phyloP scores from a whole-genome alignment of 2,888 invertebrate species.

The Desoria tigrina region DNA sequence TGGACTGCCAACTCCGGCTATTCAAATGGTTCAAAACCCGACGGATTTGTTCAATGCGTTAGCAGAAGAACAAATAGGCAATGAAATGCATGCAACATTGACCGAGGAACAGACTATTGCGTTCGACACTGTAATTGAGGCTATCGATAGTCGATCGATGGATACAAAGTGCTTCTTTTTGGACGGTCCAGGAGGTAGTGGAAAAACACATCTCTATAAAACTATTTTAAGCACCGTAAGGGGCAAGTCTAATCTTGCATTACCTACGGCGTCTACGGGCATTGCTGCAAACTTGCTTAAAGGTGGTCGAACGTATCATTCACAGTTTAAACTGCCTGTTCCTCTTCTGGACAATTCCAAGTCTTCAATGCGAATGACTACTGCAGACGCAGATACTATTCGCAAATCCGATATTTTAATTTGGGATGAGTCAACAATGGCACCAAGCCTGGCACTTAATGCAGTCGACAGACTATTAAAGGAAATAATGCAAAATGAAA shows the following conservation, averaged over 20 bases:
- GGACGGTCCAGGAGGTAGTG: no score
- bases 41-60: not conserved
- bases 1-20: conserved; percentile 25
- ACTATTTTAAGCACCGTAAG: conserved; percentile 36
- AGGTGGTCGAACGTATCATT: no score
- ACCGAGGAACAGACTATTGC: conserved; percentile 24
- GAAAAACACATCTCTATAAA: no score
- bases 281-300: no score
- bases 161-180: no score
- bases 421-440: no score
- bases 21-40: no score
- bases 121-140: conserved; percentile 11
- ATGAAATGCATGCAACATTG: not conserved
- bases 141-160: no score
- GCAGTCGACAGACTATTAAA: no score
- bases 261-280: conserved; percentile 54
- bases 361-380: conserved; percentile 18
- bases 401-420: conserved; percentile 17
- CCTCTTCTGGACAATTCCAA: conserved; percentile 5
- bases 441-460: conserved; percentile 17
- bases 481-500: no score
- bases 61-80: not conserved
- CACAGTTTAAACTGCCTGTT: no score
- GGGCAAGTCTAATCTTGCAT: conserved; percentile 33
- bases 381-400: conserved; percentile 6